Base-by-base conservation (phyloP, 2,888 invertebrate species). In the Coecobrya sp. region DNA sequence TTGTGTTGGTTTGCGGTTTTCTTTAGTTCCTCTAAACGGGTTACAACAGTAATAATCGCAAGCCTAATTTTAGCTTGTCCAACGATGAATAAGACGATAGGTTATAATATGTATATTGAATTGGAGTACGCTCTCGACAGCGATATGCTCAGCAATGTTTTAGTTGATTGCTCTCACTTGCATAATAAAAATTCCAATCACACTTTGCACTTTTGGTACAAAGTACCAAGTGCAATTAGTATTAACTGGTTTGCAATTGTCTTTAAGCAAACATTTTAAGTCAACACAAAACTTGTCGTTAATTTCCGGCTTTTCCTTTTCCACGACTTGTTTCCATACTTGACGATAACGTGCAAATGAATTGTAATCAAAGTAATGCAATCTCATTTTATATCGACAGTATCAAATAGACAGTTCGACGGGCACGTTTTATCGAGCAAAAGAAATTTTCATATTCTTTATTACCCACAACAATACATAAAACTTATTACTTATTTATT, bases 1-100 rank as follows among this genome's bases (percentile, higher is more conserved):
- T 7, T 16, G 13, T 68, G 70, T 90, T 82, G 81, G 89, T 81
- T 89, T 89, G 89, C 82, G 89, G 89, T 89, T 89, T 88, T 89
- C 70, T 70, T 36, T 55, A 89, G 82, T 89, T 89, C 70, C 82
- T 89, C 22, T 65, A 0, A 68, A 68, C 36, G 7, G 2, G 36
- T 7, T 36, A 62, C 19, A 25, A 62, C 8, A 22, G 8, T 55
- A 62, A 25, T n/a, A 82, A 59, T 30, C 25, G n/a, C n/a, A n/a
- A 55, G 25, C 27, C 42, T 27, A 79, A 2, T 22, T 79, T 52
- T 59, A 25, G n/a, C 55, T n/a, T 62, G 62, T 8, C 62, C 7
- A 62, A 62, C 19, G 62, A 8, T 16, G 16, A 55, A n/a, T 55
- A 36, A 36, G 36, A 7, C 7, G 36, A 7, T 36, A 7, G 2